A percentile compares a stretch with the other conserved stretches of the same genome.
phyloP scores from a whole-genome alignment of 2,797 vertebrate species.

The Lagodon rhomboides region DNA sequence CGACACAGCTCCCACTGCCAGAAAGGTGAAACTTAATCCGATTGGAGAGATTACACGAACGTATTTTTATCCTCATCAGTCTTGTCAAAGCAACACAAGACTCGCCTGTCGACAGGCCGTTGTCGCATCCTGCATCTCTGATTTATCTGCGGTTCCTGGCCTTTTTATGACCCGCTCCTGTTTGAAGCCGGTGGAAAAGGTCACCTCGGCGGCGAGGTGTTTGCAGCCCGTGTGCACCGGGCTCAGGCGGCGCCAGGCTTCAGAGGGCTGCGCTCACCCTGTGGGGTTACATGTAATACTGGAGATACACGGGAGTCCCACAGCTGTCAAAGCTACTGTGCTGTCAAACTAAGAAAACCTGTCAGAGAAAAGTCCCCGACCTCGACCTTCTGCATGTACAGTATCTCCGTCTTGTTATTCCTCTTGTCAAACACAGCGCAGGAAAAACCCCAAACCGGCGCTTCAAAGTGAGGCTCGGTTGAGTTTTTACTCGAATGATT shows the following conservation, averaged over 20 bases:
- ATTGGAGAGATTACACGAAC: slow-evolving; percentile 75
- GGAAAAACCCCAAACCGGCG: neutral
- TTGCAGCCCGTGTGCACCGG: slow-evolving; percentile 35
- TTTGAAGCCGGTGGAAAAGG: slow-evolving; percentile 63
- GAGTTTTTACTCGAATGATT: neutral
- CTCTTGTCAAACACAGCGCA: neutral
- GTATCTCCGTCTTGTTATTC: neutral
- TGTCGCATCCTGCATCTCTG: slow-evolving; percentile 54
- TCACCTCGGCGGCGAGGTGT: slow-evolving; percentile 59
- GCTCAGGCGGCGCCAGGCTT: slow-evolving; percentile 29
- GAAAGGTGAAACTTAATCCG: slow-evolving; percentile 72
- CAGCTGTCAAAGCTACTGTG: slow-evolving; percentile 44
- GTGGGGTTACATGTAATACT: slow-evolving; percentile 53
- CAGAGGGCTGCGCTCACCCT: slow-evolving; percentile 22
- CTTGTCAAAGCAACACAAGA: slow-evolving; percentile 59
- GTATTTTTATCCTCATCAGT: slow-evolving; percentile 70
- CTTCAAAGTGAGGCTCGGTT: neutral
- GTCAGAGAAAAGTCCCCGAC: slow-evolving; percentile 25
- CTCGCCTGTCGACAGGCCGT: slow-evolving; percentile 52
- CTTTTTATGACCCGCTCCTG: slow-evolving; percentile 46
- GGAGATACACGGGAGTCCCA: slow-evolving; percentile 19
- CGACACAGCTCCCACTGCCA: slow-evolving; percentile 42
- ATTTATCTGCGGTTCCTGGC: slow-evolving; percentile 61
- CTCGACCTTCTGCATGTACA: slow-evolving; percentile 7
- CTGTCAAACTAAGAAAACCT: slow-evolving; percentile 35